These are phyloP conservation scores for Trissolcus brochymenae DNA, from an alignment of 2,888 invertebrate species.

Conservation along the genomic window DNA sequence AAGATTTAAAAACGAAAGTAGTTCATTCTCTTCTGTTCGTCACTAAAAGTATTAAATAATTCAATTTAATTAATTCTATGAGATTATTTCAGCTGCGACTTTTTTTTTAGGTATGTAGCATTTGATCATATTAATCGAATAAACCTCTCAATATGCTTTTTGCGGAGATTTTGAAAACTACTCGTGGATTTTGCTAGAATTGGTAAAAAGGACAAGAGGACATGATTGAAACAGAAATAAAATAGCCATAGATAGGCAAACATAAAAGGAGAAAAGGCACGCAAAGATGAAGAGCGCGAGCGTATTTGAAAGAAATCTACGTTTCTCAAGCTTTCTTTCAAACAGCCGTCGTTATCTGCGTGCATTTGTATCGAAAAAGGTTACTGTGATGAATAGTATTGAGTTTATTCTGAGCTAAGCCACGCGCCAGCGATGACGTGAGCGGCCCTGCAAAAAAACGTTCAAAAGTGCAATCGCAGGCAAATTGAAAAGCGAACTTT, in stretches of 20 bases:
- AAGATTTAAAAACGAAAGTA: too few species aligned
- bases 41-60: too few species aligned
- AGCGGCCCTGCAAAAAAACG: conserved; percentile 53
- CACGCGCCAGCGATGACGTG: conserved; percentile 55
- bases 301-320: conserved; percentile 67
- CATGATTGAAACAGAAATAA: conserved; percentile 55
- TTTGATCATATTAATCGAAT: conserved; percentile 53
- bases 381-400: conserved; percentile 71
- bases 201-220: conserved; percentile 52
- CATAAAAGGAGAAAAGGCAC: conserved; percentile 28
- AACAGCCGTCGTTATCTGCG: conserved; percentile 54
- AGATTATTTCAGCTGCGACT: too few species aligned
- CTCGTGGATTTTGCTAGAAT: conserved; percentile 16
- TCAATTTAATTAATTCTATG: too few species aligned
- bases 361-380: conserved; percentile 57
- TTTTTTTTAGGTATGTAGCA: too few species aligned
- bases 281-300: conserved; percentile 29
- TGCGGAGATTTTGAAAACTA: conserved; percentile 40
- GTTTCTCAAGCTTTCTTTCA: conserved; percentile 67
- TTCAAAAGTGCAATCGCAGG: conserved; percentile 64
- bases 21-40: too few species aligned
- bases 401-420: conserved; percentile 69
- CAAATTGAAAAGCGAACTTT: conserved; percentile 63
- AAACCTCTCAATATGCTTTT: conserved; percentile 63
- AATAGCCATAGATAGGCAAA: conserved; percentile 26